Conservation (phyloP, 2,113 vertebrate genomes). For the Heliornis fulica region DNA sequence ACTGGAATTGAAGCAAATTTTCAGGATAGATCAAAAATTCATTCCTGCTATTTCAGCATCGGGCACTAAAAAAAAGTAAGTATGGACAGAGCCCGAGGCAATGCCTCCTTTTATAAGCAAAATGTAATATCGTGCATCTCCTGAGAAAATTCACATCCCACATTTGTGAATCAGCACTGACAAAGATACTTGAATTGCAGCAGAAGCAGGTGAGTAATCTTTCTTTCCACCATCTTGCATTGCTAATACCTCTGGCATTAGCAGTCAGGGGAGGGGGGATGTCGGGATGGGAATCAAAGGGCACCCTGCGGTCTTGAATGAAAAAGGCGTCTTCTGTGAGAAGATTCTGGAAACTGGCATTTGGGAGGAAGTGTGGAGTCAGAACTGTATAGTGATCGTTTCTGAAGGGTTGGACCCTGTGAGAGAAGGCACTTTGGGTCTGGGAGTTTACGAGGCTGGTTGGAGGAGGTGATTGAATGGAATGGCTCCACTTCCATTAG, state of each 20-base stretch:
- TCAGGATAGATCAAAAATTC: neutral
- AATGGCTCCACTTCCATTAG: neutral
- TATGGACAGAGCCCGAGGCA: neutral
- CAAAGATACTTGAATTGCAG: conserved; percentile 1
- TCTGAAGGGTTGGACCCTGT: neutral
- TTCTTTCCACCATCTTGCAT: neutral
- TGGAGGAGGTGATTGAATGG: neutral
- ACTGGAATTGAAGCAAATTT: neutral
- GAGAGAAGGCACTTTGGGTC: neutral
- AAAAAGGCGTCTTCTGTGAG: neutral
- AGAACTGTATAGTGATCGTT: neutral
- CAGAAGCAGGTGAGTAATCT: neutral
- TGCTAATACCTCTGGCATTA: neutral
- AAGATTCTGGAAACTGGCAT: neutral
- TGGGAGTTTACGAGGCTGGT: neutral
- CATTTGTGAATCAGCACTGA: conserved; percentile 9
- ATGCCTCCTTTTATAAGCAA: neutral
- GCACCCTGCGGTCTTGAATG: neutral
- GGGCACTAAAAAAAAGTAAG: neutral
- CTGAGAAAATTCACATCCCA: neutral
- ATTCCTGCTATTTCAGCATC: neutral
- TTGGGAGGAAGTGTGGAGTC: neutral
- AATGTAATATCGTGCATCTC: neutral
- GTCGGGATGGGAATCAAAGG: neutral
- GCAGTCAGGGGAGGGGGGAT: neutral